Evolutionary conservation across 2,113 vertebrate genomes (phyloP).

Genomic region (Hippoglossus stenolepis): DNA sequence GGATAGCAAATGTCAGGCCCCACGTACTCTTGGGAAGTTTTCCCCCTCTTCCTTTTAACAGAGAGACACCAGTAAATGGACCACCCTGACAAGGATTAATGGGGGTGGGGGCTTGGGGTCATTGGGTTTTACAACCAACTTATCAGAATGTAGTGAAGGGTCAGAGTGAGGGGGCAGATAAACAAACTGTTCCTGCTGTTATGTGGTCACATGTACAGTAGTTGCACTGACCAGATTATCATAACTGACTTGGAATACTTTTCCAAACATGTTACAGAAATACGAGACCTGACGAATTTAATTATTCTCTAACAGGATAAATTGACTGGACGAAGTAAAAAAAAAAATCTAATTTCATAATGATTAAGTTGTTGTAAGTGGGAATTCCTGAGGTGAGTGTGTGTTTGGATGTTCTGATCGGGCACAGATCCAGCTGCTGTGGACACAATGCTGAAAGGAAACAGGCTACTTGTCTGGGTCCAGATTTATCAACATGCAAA

Average conservation of each 20-base stretch:
- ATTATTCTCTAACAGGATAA: conserved; percentile 10
- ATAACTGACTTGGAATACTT: not conserved
- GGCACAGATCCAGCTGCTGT: not conserved
- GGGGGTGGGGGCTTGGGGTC: conserved; percentile 19
- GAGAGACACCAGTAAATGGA: conserved; percentile 69
- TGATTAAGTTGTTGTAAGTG: not conserved
- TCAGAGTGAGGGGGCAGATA: conserved; percentile 40
- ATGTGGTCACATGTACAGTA: conserved; percentile 23
- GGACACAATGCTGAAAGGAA: not conserved
- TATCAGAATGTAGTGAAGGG: conserved; percentile 41
- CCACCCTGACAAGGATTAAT: conserved; percentile 76
- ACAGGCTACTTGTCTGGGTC: not conserved
- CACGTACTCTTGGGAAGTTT: conserved; percentile 71
- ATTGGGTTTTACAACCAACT: conserved; percentile 50
- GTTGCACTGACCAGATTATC: conserved; percentile 7
- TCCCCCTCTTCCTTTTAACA: conserved; percentile 47
- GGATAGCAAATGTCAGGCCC: conserved; percentile 76
- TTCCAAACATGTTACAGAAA: too few species aligned
- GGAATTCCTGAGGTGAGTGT: not conserved
- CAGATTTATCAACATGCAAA: conserved; percentile 12
- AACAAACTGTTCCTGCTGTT: conserved; percentile 10
- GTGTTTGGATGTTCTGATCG: conserved; percentile 8
- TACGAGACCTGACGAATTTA: not conserved
- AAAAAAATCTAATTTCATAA: too few species aligned
- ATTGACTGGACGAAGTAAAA: too few species aligned